Conservation (phyloP, 1,140 invertebrate genomes). For the Zaprionus vittiger region DNA sequence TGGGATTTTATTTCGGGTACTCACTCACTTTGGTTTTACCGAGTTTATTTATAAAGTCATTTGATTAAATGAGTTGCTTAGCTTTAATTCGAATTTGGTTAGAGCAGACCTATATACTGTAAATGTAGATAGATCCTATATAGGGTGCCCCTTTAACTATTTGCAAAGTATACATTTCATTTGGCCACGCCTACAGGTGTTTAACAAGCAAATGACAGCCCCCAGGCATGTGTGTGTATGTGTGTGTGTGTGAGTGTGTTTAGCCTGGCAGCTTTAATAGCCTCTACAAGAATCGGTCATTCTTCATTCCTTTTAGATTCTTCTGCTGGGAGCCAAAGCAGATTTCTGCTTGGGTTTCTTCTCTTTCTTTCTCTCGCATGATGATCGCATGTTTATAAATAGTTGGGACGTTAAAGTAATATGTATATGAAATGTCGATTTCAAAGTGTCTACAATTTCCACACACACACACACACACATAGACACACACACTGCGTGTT, state of each 20-base stretch:
- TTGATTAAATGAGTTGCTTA: slow-evolving; percentile 7
- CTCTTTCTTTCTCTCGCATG: slow-evolving; percentile 36
- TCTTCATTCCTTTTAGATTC: slow-evolving; percentile 25
- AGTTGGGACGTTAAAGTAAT: slow-evolving; percentile 62
- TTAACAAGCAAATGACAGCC: slow-evolving; percentile 50
- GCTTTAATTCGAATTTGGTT: neutral
- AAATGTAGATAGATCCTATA: neutral
- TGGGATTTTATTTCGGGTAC: neutral
- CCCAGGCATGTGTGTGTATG: slow-evolving; percentile 3
- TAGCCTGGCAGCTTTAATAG: slow-evolving; percentile 44
- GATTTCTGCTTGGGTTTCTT: slow-evolving; percentile 38
- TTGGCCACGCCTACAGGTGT: slow-evolving; percentile 36
- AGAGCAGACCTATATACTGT: neutral
- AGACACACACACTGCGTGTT: slow-evolving; percentile 18
- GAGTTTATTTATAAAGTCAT: neutral
- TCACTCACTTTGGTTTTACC: neutral
- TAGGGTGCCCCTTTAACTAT: neutral
- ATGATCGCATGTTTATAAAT: slow-evolving; percentile 81
- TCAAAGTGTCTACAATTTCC: slow-evolving; percentile 64
- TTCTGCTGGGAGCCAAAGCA: slow-evolving; percentile 35
- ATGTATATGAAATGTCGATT: slow-evolving; percentile 70
- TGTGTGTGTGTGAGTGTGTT: slow-evolving; percentile 4
- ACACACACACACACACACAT: slow-evolving; percentile 29
- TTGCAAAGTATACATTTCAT: slow-evolving; percentile 29
- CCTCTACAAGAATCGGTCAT: slow-evolving; percentile 19